phyloP scores from a whole-genome alignment of 2,888 invertebrate species.

The Temnothorax rugatulus region DNA sequence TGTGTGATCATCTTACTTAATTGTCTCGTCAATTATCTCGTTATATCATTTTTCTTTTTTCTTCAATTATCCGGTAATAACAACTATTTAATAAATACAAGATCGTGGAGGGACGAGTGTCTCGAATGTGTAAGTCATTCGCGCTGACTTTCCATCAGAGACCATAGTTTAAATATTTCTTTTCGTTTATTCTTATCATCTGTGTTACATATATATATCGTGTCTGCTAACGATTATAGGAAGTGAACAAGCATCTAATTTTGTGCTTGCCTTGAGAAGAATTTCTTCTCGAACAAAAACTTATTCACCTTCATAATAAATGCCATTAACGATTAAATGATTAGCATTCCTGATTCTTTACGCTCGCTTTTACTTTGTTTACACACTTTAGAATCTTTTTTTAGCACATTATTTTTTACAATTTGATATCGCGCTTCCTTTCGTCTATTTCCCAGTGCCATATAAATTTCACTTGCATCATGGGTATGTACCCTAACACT shows the following conservation, averaged over 20 bases:
- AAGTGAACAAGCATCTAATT: constrained; percentile 75
- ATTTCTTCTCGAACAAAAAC: constrained; percentile 66
- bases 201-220: constrained; percentile 62
- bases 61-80: constrained; percentile 69
- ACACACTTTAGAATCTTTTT: constrained; percentile 35
- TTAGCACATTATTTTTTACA: constrained; percentile 66
- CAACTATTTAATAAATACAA: constrained; percentile 80
- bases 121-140: constrained; percentile 72
- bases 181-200: constrained; percentile 65
- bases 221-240: constrained; percentile 66
- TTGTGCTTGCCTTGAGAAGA: constrained; percentile 70
- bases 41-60: constrained; percentile 68
- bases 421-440: constrained; percentile 71
- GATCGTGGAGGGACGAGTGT: constrained; percentile 81
- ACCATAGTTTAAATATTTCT: constrained; percentile 71
- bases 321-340: constrained; percentile 69
- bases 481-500: constrained; percentile 76
- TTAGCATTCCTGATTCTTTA: constrained; percentile 76
- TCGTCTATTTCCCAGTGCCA: constrained; percentile 82
- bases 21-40: constrained; percentile 72
- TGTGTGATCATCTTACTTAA: constrained; percentile 77
- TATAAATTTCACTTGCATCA: constrained; percentile 81
- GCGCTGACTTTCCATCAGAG: constrained; percentile 68
- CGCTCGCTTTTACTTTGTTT: constrained; percentile 75
- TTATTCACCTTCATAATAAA: constrained; percentile 70